Percentiles rank a stretch among this genome's conserved stretches.
Conservation (phyloP, 2,113 vertebrate genomes). For the Leucopternis melanops region DNA sequence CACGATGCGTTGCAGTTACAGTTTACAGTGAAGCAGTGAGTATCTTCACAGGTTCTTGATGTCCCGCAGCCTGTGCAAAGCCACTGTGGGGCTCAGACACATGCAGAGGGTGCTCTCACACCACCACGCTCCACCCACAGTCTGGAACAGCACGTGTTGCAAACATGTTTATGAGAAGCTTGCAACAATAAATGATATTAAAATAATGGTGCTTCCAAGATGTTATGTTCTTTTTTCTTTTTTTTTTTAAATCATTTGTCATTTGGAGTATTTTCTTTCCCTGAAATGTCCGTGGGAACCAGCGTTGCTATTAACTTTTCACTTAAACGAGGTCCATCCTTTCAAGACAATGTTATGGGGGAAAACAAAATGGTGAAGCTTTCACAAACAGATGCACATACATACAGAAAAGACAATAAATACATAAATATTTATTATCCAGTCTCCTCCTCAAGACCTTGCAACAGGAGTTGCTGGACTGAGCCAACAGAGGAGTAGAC, state of each 20-base stretch:
- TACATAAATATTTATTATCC: background rate
- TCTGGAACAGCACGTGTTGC: background rate
- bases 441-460: background rate
- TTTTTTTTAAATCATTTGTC: background rate
- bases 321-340: background rate
- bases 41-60: background rate
- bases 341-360: background rate
- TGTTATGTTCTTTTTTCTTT: background rate
- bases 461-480: background rate
- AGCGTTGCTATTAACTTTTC: background rate
- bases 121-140: accelerated
- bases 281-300: background rate
- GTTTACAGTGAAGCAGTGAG: background rate
- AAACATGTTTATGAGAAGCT: background rate
- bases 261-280: background rate
- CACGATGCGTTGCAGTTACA: accelerated
- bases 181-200: background rate
- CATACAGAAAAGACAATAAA: background rate
- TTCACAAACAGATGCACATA: background rate
- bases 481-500: background rate
- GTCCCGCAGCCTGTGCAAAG: background rate
- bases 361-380: background rate
- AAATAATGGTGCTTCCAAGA: background rate
- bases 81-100: background rate
- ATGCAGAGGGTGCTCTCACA: background rate